A percentile compares a stretch with the other conserved stretches of the same genome.
These are phyloP conservation scores for Petrolisthes cinctipes DNA, from an alignment of 2,888 invertebrate species.

Conservation along the genomic window DNA sequence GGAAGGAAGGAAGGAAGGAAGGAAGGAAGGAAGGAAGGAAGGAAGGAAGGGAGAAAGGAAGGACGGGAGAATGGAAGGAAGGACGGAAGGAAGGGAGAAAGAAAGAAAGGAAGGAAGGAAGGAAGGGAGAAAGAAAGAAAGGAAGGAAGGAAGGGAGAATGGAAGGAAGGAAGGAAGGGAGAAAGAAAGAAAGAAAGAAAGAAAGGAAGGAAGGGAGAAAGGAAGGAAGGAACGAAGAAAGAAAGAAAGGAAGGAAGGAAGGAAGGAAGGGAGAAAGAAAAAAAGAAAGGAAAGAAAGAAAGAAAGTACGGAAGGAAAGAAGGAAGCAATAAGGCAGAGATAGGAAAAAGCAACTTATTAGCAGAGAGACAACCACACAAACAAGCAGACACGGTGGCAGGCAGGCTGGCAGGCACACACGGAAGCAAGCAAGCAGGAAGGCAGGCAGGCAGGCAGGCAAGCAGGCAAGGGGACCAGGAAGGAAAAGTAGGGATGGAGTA, in stretches of 20 bases:
- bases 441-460: not conserved
- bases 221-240: not conserved
- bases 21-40: too few relatives aligned
- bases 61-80: too few relatives aligned
- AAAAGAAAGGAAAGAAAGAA: not conserved
- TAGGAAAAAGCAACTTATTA: not conserved
- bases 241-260: not conserved
- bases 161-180: not conserved
- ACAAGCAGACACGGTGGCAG: not conserved
- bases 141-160: not conserved
- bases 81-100: too few relatives aligned
- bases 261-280: not conserved
- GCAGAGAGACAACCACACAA: slow-evolving; percentile 7
- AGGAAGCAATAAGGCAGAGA: not conserved
- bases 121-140: not conserved
- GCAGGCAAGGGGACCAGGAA: too few relatives aligned
- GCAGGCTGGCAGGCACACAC: too few relatives aligned
- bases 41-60: too few relatives aligned
- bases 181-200: not conserved
- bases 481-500: too few relatives aligned
- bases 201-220: not conserved
- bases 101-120: too few relatives aligned
- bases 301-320: not conserved
- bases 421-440: not conserved
- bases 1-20: too few relatives aligned